Conservation (phyloP, 2,113 vertebrate species). For the human region GRCh38 chr13:36875001-36875500, state of each 20-base stretch:
- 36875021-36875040: neutral
- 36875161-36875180: neutral
- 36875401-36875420: neutral
- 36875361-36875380: neutral
- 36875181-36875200: neutral
- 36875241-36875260: neutral
- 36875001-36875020: neutral
- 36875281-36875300: neutral
- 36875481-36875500: neutral
- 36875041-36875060: neutral
- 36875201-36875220: neutral
- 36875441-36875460: neutral
- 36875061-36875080: neutral
- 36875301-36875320: neutral
- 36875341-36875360: neutral
- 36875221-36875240: neutral
- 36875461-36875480: neutral
- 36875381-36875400: neutral
- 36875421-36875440: neutral
- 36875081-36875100: neutral
- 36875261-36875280: neutral
- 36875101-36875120: neutral
- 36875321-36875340: neutral
- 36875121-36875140: neutral
- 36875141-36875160: neutral